Evolutionary conservation across 2,113 vertebrate genomes (phyloP).

Genomic region (Corydoras maculifer): DNA sequence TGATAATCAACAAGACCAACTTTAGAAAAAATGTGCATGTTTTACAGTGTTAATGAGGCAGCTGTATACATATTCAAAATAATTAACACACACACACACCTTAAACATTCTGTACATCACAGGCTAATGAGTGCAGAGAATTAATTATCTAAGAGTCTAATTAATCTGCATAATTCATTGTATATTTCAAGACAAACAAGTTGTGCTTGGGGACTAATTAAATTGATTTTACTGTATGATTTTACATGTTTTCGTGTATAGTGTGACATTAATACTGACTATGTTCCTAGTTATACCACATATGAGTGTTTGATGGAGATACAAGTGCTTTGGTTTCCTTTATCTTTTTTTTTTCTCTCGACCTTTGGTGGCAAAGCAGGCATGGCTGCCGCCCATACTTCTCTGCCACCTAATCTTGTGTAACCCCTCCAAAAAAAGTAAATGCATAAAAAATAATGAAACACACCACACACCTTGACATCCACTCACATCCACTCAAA

Average conservation of each 20-base stretch:
- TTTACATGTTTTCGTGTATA: not conserved
- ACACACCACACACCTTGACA: slow-evolving; percentile 15
- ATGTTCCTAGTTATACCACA: too few species aligned
- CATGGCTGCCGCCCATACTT: slow-evolving; percentile 2
- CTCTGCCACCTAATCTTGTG: slow-evolving; percentile 23
- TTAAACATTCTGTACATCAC: too few species aligned
- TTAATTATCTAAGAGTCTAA: not conserved
- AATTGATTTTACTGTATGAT: too few species aligned
- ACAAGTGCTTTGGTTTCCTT: slow-evolving; percentile 5
- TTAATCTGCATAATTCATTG: not conserved
- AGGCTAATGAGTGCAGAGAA: not conserved
- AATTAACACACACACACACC: too few species aligned
- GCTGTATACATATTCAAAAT: too few species aligned
- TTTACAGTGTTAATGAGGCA: too few species aligned
- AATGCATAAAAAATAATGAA: not conserved
- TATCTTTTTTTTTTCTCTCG: slow-evolving; percentile 7
- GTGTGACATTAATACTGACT: not conserved
- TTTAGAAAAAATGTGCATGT: too few species aligned
- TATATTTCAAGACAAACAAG: not conserved
- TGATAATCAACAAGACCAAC: too few species aligned
- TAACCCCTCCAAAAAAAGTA: slow-evolving; percentile 15
- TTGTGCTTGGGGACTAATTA: slow-evolving; percentile 12
- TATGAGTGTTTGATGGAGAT: slow-evolving; percentile 13
- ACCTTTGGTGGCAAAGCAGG: slow-evolving; percentile 20
- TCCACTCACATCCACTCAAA: slow-evolving; percentile 28